These are phyloP conservation scores for Piaya cayana DNA, from an alignment of 2,113 vertebrate genomes.

Conservation along the genomic window DNA sequence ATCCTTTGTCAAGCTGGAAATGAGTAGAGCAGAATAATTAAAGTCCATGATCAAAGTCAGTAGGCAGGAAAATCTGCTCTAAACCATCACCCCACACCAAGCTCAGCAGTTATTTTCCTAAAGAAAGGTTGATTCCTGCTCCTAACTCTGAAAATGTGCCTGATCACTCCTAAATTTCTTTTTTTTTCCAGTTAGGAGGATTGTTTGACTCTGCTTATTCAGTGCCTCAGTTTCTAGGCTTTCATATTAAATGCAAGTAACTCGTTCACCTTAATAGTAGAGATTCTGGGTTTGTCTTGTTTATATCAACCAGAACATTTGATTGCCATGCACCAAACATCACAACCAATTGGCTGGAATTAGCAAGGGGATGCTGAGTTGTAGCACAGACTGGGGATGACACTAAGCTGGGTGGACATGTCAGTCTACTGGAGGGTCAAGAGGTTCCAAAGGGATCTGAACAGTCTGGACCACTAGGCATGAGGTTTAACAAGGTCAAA, in stretches of 20 bases:
- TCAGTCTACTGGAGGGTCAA: too few species aligned
- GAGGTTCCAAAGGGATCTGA: too few species aligned
- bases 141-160: neutral
- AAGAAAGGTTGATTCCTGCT: neutral
- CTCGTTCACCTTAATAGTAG: neutral
- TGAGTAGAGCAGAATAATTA: rapidly evolving
- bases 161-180: neutral
- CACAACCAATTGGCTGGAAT: neutral
- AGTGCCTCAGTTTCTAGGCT: neutral
- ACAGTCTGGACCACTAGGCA: too few species aligned
- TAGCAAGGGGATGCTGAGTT: neutral
- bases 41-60: neutral
- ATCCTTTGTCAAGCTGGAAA: neutral
- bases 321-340: neutral
- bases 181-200: neutral
- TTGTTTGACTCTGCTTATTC: neutral
- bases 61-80: neutral
- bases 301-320: neutral
- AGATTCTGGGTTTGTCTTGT: neutral
- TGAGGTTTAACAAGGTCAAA: too few species aligned
- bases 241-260: neutral
- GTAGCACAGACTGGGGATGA: rapidly evolving
- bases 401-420: too few species aligned
- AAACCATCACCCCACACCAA: neutral
- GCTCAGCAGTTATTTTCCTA: neutral